These are phyloP conservation scores for Rallus limicola DNA, from an alignment of 2,113 vertebrate genomes.

Conservation along the genomic window DNA sequence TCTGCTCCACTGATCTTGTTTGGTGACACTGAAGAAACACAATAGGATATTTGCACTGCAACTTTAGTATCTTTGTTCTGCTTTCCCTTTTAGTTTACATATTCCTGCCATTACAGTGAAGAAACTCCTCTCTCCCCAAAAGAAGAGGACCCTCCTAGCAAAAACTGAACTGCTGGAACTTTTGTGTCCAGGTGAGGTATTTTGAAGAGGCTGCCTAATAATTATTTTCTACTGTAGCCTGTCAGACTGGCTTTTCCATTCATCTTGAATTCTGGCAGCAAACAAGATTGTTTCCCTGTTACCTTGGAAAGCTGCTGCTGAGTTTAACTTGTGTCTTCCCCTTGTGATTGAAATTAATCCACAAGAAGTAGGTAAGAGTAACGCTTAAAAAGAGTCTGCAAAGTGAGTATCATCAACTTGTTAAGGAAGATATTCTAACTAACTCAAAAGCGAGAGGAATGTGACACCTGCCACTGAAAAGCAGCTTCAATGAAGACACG, in stretches of 20 bases:
- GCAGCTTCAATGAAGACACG: not conserved
- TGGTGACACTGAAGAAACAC: slow-evolving; percentile 88
- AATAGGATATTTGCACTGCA: not conserved
- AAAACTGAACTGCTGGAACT: not conserved
- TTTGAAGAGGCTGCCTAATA: not conserved
- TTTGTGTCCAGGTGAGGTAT: not conserved
- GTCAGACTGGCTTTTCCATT: not conserved
- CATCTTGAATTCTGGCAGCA: not conserved
- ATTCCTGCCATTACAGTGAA: not conserved
- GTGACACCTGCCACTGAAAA: not conserved
- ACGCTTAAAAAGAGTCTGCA: not conserved
- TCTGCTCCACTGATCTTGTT: slow-evolving; percentile 89
- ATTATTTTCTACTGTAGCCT: not conserved
- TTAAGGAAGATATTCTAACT: not conserved
- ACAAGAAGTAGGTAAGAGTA: not conserved
- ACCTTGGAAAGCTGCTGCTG: not conserved
- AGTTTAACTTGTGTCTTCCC: not conserved
- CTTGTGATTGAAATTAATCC: not conserved
- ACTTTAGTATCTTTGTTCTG: not conserved
- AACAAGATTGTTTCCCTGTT: not conserved
- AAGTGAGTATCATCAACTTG: not conserved
- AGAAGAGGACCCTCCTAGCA: not conserved
- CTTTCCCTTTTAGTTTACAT: not conserved
- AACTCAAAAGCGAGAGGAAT: not conserved
- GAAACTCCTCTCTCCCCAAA: not conserved